A percentile compares a stretch with the other conserved stretches of the same genome.
Conservation (phyloP, 2,888 invertebrate genomes). For the Erebia palarica region DNA sequence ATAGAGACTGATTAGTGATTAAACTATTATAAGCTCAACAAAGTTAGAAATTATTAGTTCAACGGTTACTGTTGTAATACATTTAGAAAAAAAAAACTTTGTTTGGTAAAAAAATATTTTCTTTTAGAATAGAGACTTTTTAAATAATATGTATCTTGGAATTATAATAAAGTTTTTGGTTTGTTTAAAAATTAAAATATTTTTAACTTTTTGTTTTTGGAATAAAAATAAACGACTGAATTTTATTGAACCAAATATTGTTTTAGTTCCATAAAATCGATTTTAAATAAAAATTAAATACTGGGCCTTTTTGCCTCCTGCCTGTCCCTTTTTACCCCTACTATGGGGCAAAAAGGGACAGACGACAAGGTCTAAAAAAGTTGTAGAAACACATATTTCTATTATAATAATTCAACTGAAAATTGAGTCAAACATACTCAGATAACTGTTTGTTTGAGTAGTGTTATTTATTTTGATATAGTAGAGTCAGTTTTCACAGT, state of each 20-base stretch:
- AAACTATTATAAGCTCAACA: no score
- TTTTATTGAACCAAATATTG: background rate
- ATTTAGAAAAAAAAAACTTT: no score
- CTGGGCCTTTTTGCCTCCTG: slow-evolving; percentile 23
- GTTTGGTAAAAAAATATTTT: no score
- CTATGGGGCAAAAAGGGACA: slow-evolving; percentile 24
- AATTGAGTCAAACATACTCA: slow-evolving; percentile 19
- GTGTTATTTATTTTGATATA: slow-evolving; percentile 3
- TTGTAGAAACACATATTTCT: slow-evolving; percentile 24
- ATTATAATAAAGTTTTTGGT: background rate
- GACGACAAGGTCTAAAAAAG: slow-evolving; percentile 17
- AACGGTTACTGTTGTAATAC: no score
- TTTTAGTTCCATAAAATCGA: slow-evolving; percentile 1
- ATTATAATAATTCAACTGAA: slow-evolving; percentile 19
- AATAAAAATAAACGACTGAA: background rate
- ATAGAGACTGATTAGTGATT: no score
- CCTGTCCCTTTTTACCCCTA: slow-evolving; percentile 24
- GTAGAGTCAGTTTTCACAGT: slow-evolving; percentile 2
- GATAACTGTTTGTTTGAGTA: slow-evolving; percentile 19
- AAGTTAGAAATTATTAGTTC: no score
- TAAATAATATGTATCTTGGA: no score
- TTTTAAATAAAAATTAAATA: slow-evolving; percentile 9
- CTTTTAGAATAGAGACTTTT: no score
- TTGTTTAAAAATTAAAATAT: background rate
- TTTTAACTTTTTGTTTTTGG: background rate